A percentile compares a stretch with the other conserved stretches of the same genome.
phyloP scores from a whole-genome alignment of 2,113 vertebrate species.

The Acanthisitta chloris region DNA sequence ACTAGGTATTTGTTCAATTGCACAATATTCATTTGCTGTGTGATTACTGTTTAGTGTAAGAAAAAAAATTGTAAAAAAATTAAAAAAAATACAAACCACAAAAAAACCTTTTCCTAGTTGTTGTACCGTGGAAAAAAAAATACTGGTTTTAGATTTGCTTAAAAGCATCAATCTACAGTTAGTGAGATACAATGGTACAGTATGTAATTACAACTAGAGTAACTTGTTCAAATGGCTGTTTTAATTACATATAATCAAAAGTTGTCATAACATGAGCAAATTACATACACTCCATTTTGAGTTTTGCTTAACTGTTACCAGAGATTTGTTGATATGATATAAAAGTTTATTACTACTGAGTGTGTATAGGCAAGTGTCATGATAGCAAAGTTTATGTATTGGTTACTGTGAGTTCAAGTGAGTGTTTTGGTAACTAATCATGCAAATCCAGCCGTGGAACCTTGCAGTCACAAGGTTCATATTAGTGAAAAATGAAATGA shows the following conservation, averaged over 20 bases:
- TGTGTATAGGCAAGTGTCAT: constrained; percentile 74
- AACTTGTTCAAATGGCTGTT: constrained; percentile 76
- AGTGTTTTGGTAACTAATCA: constrained; percentile 63
- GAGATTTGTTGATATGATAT: constrained; percentile 67
- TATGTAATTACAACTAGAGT: constrained; percentile 80
- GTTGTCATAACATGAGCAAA: constrained; percentile 66
- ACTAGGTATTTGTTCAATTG: constrained; percentile 74
- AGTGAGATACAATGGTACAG: constrained; percentile 77
- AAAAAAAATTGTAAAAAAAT: neutral
- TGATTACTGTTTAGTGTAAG: constrained; percentile 76
- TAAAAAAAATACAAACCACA: neutral
- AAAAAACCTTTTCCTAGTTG: constrained; percentile 69
- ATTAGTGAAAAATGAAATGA: constrained; percentile 40
- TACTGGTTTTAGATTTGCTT: constrained; percentile 72
- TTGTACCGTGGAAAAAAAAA: constrained; percentile 74
- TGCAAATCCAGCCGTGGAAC: constrained; percentile 57
- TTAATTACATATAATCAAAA: constrained; percentile 73
- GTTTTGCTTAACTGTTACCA: constrained; percentile 69
- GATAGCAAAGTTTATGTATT: constrained; percentile 64
- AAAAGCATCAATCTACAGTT: constrained; percentile 69
- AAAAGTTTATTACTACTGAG: constrained; percentile 63
- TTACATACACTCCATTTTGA: constrained; percentile 66
- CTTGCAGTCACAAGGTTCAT: constrained; percentile 37
- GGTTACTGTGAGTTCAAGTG: constrained; percentile 64
- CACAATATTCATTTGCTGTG: constrained; percentile 77